Evolutionary conservation across 2,888 invertebrate species (phyloP), one percentile per base, ranked within the genome.

Genomic region (Lysandra bellargus): DNA sequence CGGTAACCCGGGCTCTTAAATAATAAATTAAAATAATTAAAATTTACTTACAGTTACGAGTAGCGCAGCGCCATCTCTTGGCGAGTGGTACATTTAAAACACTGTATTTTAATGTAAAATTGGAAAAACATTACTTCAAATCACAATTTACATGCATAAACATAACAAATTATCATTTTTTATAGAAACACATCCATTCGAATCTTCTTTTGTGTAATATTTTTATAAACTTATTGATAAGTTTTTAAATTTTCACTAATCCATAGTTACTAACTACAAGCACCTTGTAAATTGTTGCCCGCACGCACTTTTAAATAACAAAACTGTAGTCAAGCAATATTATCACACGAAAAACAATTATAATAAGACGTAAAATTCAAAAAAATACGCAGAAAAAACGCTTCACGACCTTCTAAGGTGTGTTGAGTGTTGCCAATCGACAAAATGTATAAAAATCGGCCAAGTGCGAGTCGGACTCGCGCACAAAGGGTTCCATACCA

Each of bases 1-100:
- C 23, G 23, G 23, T 23, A 23, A 23, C 23, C 23, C 23, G 23
- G 23, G 23, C 23, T 23, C 23, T 23, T 23, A 23, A 23, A 23
- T 23, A 23, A 23, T 23, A 23, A 23, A 23, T 23, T 23, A 0
- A 23, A 23, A 23, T 23, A 23, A 23, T 23, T 23, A 23, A 23
- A 23, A 23, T 23, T 23, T 23, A 23, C 3, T n/a, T 60, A n/a
- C 5, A n/a, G 2, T 23, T 7, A 61, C 61, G 23, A 61, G 23
- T 61, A n/a, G 23, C 2, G 61, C 64, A 69, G 64, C 30, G 64
- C 64, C 33, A 69, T 69, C 64, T 69, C 30, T 69, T 69, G 64
- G 1, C 33, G 64, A 69, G 64, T 69, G 33, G 64, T 33, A 9
- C 23, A 69, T 30, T 33, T 69, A 4, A 30, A 30, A 69, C 61